phyloP scores from a whole-genome alignment of 1,140 invertebrate genomes.

The Dreissena polymorpha region DNA sequence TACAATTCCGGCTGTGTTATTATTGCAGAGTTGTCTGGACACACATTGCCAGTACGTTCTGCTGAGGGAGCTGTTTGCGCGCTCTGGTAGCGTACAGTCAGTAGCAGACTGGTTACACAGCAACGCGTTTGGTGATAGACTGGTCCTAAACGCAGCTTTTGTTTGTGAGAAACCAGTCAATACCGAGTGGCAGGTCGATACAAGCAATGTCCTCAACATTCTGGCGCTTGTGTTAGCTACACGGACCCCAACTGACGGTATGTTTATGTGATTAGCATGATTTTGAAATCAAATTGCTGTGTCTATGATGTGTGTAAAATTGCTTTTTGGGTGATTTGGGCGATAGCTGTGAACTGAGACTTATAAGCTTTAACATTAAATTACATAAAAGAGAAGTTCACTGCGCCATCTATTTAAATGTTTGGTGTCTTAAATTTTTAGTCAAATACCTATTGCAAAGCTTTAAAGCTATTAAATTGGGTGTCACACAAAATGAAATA shows the following conservation, averaged over 20 bases:
- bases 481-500: too few relatives aligned
- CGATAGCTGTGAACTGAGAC: too few relatives aligned
- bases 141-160: slow-evolving; percentile 56
- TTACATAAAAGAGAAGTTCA: too few relatives aligned
- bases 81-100: slow-evolving; percentile 12
- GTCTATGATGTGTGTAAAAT: too few relatives aligned
- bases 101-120: slow-evolving; percentile 65
- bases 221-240: slow-evolving; percentile 66
- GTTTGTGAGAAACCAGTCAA: slow-evolving; percentile 61
- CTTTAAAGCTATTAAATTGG: too few relatives aligned
- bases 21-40: slow-evolving; percentile 48
- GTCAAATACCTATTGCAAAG: too few relatives aligned
- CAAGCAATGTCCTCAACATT: slow-evolving; percentile 55
- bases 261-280: not conserved
- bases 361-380: too few relatives aligned
- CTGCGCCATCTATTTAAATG: too few relatives aligned
- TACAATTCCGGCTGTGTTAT: too few relatives aligned
- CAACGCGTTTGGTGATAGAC: slow-evolving; percentile 58
- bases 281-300: too few relatives aligned
- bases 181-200: slow-evolving; percentile 26
- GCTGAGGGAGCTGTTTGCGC: slow-evolving; percentile 59
- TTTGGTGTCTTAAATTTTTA: too few relatives aligned
- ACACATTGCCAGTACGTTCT: slow-evolving; percentile 44
- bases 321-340: too few relatives aligned
- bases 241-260: slow-evolving; percentile 60